Evolutionary conservation across 2,888 invertebrate species (phyloP), one percentile per base, ranked within the genome.

Genomic region (Venustoraphidia nigricollis): DNA sequence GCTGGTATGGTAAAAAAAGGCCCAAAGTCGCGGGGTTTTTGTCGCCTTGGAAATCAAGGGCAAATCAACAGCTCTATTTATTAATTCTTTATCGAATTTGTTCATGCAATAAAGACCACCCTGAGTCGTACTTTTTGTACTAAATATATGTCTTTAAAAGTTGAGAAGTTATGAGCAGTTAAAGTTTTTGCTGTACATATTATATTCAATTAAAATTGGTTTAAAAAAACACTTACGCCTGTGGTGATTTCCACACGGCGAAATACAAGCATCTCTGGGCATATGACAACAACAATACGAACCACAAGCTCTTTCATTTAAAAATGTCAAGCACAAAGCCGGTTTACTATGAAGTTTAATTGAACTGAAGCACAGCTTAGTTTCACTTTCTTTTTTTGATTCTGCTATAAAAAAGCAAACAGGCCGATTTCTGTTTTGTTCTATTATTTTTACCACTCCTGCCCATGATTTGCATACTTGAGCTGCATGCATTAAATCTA

Each of bases 321-420:
- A 27, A 46, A 46, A 46, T n/a, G 40, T 34, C 9, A 46, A 34
- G 34, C 46, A 46, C 14, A 46, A 46, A 10, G 39, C 17, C n/a
- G 46, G 40, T 34, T 46, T 38, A 9, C 39, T 46, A 10, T 46
- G 40, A 9, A 34, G 46, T 34, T 42, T 42, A 10, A 27, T 11
- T 34, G 42, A 11, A 34, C 34, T 42, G 34, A 10, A 41, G 10
- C 9, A n/a, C 10, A 27, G 41, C 14, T n/a, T 11, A 9, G 9
- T 41, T 41, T 11, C 10, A 10, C 27, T 27, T 41, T 41, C 6
- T 14, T 38, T 38, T n/a, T 38, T 37, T 11, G 36, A 35, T 44
- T 35, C 44, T 9, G 11, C 11, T 45, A 45, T 10, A 38, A 27
- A 45, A 45, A 45, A 45, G 37, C 45, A 45, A 37, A 38, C 11